A percentile compares a stretch with the other conserved stretches of the same genome.
Evolutionary conservation across 2,113 vertebrate genomes (phyloP).

Genomic region (Tauraco erythrolophus): DNA sequence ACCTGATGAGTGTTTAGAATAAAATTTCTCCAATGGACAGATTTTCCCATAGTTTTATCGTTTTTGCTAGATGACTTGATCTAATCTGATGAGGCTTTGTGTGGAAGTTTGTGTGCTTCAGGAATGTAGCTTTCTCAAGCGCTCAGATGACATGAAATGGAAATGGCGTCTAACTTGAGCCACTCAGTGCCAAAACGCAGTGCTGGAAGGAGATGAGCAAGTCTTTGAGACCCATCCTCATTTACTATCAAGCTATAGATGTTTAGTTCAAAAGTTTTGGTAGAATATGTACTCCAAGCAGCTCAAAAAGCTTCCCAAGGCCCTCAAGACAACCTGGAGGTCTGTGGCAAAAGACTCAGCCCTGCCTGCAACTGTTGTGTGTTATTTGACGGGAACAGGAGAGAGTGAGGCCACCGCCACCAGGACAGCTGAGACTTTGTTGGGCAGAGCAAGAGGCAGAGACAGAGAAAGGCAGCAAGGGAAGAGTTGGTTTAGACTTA

Average conservation of each 20-base stretch:
- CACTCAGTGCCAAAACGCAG: fast-evolving
- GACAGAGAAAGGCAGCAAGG: neutral
- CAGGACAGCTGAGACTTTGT: neutral
- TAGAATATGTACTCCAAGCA: neutral
- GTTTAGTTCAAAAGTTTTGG: neutral
- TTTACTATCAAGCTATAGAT: neutral
- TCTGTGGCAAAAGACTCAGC: neutral
- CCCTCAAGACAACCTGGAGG: neutral
- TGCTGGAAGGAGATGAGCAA: neutral
- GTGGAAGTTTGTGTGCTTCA: neutral
- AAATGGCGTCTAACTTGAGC: neutral
- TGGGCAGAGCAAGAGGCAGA: neutral
- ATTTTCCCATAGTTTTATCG: neutral
- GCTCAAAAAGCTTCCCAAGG: neutral
- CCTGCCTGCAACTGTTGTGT: neutral
- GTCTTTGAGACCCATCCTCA: neutral
- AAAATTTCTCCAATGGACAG: neutral
- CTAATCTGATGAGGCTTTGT: neutral
- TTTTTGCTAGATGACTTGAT: neutral
- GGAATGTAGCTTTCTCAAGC: neutral
- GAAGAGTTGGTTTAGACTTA: neutral
- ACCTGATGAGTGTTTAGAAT: neutral
- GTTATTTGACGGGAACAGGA: neutral
- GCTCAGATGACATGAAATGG: neutral
- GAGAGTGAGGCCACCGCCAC: neutral